These are phyloP conservation scores for Syngnathus typhle DNA, from an alignment of 2,113 vertebrate genomes.

Conservation along the genomic window DNA sequence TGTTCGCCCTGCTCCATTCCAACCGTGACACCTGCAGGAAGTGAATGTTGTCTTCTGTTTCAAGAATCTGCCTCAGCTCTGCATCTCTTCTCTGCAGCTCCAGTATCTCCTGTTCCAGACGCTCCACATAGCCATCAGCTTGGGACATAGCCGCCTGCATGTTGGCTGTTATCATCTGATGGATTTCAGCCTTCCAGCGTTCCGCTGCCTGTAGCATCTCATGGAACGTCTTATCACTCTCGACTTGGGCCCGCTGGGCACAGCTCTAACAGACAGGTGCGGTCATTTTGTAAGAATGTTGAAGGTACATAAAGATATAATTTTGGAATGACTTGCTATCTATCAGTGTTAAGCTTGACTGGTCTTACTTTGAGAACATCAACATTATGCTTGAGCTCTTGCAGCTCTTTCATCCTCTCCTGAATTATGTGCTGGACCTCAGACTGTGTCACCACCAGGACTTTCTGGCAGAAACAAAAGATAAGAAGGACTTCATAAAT, in stretches of 20 bases:
- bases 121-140: slow-evolving; percentile 69
- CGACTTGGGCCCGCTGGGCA: slow-evolving; percentile 65
- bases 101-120: slow-evolving; percentile 71
- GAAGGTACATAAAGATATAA: neutral
- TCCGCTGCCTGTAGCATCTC: slow-evolving; percentile 74
- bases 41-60: slow-evolving; percentile 75
- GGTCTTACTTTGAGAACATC: slow-evolving; percentile 69
- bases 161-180: slow-evolving; percentile 71
- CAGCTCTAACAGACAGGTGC: slow-evolving; percentile 42
- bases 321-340: neutral
- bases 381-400: slow-evolving; percentile 72
- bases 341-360: neutral
- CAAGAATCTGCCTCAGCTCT: slow-evolving; percentile 68
- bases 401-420: slow-evolving; percentile 72
- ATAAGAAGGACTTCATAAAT: neutral
- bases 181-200: slow-evolving; percentile 72
- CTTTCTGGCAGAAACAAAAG: slow-evolving; percentile 53
- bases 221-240: slow-evolving; percentile 72
- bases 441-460: slow-evolving; percentile 67
- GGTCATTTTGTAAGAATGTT: slow-evolving; percentile 2
- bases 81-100: slow-evolving; percentile 69
- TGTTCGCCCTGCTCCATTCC: too few species aligned
- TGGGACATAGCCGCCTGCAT: slow-evolving; percentile 70
- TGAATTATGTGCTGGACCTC: slow-evolving; percentile 72
- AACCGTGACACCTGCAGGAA: slow-evolving; percentile 65